phyloP scores from a whole-genome alignment of 2,888 invertebrate genomes.

The Ectemnius continuus region DNA sequence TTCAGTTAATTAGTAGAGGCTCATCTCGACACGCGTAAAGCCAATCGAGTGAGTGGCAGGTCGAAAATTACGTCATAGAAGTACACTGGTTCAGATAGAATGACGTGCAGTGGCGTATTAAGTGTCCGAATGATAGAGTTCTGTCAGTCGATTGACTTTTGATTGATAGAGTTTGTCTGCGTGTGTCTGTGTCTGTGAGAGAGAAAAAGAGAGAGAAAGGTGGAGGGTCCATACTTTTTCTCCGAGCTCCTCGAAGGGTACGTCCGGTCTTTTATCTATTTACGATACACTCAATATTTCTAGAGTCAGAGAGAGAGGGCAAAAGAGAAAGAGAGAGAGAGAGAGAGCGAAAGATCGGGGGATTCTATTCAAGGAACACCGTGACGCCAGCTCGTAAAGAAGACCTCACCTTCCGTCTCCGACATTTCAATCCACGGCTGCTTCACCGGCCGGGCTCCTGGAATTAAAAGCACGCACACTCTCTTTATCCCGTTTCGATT shows the following conservation, averaged over 20 bases:
- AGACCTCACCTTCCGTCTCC: conserved; percentile 72
- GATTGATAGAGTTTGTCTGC: no score
- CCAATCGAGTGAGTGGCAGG: no score
- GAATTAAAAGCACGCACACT: conserved; percentile 45
- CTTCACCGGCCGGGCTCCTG: conserved; percentile 62
- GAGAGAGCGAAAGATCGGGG: not conserved
- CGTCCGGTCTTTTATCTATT: conserved; percentile 51
- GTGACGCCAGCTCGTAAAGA: conserved; percentile 47
- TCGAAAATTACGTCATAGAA: no score
- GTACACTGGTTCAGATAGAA: no score
- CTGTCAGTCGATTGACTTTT: no score
- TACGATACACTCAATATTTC: conserved; percentile 49
- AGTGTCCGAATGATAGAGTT: no score
- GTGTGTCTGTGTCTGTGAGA: no score
- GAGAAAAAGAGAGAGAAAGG: no score
- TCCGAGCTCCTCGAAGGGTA: conserved; percentile 45
- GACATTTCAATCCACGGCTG: conserved; percentile 68
- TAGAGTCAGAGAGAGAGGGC: conserved; percentile 23
- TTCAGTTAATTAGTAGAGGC: no score
- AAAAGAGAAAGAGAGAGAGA: no score
- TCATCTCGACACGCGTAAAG: no score
- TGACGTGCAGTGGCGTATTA: no score
- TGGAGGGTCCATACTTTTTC: conserved; percentile 37
- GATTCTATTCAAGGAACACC: not conserved
- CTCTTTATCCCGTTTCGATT: not conserved